A percentile compares a stretch with the other conserved stretches of the same genome.
Conservation (phyloP, 2,888 invertebrate genomes). For the Erynnis tages region DNA sequence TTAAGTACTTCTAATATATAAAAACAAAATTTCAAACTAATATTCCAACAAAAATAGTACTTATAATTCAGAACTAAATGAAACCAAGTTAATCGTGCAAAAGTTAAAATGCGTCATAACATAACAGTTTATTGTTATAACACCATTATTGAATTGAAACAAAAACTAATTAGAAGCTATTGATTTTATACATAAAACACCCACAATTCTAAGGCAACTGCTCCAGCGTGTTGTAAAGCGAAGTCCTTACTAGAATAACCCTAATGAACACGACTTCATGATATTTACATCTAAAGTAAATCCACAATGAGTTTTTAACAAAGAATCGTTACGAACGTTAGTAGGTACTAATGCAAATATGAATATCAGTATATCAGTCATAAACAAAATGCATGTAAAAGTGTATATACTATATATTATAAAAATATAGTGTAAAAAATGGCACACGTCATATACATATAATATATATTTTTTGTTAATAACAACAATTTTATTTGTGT, state of each 20-base stretch:
- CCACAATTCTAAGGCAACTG: background rate
- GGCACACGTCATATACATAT: constrained; percentile 11
- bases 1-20: no score
- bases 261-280: constrained; percentile 12
- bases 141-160: no score
- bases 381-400: constrained; percentile 17
- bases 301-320: constrained; percentile 6
- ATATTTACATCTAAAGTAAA: background rate
- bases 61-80: no score
- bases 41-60: no score
- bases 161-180: background rate
- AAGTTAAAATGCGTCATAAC: no score
- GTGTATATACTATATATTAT: background rate
- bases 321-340: background rate
- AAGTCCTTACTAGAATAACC: background rate
- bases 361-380: background rate
- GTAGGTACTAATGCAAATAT: background rate
- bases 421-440: constrained; percentile 10
- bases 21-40: no score
- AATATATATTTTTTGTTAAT: no score
- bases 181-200: background rate
- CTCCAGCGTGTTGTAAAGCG: background rate
- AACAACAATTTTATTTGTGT: no score
- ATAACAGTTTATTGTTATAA: no score
- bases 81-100: no score